A percentile compares a stretch with the other conserved stretches of the same genome.
Evolutionary conservation across 1,140 invertebrate species (phyloP).

Genomic region (Sycophila sp.): DNA sequence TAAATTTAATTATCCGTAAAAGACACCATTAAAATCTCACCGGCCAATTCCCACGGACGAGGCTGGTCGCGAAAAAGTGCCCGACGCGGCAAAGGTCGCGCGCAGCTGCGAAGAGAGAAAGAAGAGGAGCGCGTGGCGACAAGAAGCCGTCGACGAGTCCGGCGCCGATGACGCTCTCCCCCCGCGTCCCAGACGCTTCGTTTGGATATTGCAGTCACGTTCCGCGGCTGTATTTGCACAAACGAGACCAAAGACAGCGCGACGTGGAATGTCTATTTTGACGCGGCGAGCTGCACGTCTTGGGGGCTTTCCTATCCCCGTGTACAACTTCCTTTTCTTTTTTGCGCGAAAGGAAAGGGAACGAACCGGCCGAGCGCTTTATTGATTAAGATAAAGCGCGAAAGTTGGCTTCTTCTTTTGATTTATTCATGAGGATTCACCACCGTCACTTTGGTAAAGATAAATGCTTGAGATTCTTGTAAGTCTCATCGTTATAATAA

Average conservation of each 20-base stretch:
- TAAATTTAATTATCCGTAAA: background rate
- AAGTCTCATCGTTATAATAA: too few species aligned
- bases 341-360: background rate
- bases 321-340: too few species aligned
- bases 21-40: background rate
- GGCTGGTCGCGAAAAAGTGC: background rate
- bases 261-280: conserved; percentile 3
- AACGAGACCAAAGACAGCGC: background rate
- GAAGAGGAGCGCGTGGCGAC: background rate
- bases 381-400: too few species aligned
- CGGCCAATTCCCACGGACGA: background rate
- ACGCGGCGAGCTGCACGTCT: too few species aligned
- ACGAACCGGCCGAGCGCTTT: too few species aligned
- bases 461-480: too few species aligned
- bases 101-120: background rate
- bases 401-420: too few species aligned
- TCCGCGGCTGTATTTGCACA: background rate
- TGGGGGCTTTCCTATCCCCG: too few species aligned
- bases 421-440: too few species aligned
- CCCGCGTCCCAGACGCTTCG: too few species aligned
- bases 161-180: background rate
- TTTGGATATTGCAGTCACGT: conserved; percentile 18
- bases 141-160: background rate
- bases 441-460: too few species aligned
- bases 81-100: background rate